Evolutionary conservation across 1,140 invertebrate genomes (phyloP).

Genomic region (Nautilus pompilius): DNA sequence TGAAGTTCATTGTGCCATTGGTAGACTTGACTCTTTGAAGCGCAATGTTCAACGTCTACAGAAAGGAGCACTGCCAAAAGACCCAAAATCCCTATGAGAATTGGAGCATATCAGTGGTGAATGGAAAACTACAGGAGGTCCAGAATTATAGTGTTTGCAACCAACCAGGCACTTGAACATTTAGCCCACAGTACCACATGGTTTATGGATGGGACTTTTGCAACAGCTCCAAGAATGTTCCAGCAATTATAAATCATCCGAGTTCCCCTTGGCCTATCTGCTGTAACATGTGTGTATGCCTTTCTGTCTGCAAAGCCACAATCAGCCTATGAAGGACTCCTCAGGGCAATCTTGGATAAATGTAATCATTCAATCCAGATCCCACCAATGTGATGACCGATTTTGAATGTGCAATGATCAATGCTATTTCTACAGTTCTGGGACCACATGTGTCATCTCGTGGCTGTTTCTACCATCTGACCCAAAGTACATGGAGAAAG

Average conservation of each 20-base stretch:
- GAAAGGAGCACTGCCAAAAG: slow-evolving; percentile 3
- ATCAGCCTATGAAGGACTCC: slow-evolving; percentile 1
- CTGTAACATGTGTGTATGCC: slow-evolving; percentile 6
- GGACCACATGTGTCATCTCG: slow-evolving; percentile 1
- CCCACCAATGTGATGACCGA: too few relatives aligned
- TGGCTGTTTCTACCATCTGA: slow-evolving; percentile 23
- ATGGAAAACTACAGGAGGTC: slow-evolving; percentile 8
- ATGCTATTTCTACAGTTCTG: background rate
- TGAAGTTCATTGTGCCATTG: too few relatives aligned
- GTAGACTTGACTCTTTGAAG: too few relatives aligned
- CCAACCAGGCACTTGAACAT: background rate
- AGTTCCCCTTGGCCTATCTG: background rate
- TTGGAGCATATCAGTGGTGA: background rate
- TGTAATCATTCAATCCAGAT: too few relatives aligned
- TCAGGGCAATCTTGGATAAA: background rate
- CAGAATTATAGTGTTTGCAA: slow-evolving; percentile 5
- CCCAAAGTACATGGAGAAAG: slow-evolving; percentile 17
- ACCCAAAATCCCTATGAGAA: slow-evolving; percentile 3
- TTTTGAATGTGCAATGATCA: slow-evolving; percentile 2
- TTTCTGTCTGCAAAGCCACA: slow-evolving; percentile 3
- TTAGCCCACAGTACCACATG: background rate
- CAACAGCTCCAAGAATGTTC: background rate
- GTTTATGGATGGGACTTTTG: slow-evolving; percentile 1
- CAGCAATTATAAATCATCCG: too few relatives aligned
- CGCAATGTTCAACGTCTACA: too few relatives aligned